Evolutionary conservation across 2,113 vertebrate species (phyloP).

Genomic region (Plecturocebus donacophilus): DNA sequence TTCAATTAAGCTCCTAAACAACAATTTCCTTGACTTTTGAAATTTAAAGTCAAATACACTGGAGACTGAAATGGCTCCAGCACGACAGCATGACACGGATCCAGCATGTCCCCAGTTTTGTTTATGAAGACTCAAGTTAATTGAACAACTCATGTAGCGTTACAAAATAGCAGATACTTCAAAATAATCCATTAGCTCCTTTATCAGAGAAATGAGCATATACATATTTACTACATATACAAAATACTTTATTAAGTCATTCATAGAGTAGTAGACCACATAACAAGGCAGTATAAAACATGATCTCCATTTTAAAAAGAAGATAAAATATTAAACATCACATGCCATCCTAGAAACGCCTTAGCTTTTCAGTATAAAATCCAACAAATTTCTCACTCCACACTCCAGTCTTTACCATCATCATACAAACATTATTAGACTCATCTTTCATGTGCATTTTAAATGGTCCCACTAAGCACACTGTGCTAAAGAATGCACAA

Average conservation of each 20-base stretch:
- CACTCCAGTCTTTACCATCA: neutral
- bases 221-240: conserved; percentile 27
- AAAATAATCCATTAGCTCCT: conserved; percentile 39
- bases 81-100: neutral
- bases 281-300: conserved; percentile 2
- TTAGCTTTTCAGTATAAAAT: neutral
- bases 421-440: neutral
- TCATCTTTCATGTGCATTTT: neutral
- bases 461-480: neutral
- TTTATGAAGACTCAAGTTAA: neutral
- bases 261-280: conserved; percentile 26
- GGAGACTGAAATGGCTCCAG: neutral
- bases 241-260: conserved; percentile 41
- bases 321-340: conserved; percentile 31
- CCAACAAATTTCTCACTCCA: neutral
- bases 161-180: conserved; percentile 20
- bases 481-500: neutral
- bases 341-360: neutral
- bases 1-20: neutral
- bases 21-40: neutral
- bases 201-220: conserved; percentile 37
- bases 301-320: neutral
- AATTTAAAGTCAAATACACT: neutral
- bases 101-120: neutral
- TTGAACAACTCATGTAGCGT: neutral